Percentiles rank a stretch among this genome's conserved stretches.
Conservation (phyloP, 1,140 invertebrate species). For the Bombus sibiricus region DNA sequence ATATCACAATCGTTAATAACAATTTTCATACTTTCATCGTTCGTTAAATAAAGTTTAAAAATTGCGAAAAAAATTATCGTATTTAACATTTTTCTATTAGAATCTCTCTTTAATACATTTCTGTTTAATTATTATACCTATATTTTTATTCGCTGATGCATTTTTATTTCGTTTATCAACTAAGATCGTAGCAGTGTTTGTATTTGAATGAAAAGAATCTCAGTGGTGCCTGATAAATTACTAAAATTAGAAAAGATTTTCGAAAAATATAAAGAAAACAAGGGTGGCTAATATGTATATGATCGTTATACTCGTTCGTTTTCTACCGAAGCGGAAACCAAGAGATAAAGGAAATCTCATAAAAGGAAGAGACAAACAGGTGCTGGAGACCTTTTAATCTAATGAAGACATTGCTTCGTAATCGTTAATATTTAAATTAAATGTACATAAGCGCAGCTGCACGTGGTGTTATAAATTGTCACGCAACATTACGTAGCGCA, state of each 20-base stretch:
- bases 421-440: constrained; percentile 5
- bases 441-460: not conserved
- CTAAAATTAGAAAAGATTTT: not conserved
- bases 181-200: not conserved
- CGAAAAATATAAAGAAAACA: too few relatives aligned
- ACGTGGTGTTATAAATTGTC: not conserved
- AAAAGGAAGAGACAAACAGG: not conserved
- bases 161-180: not conserved
- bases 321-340: not conserved
- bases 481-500: not conserved
- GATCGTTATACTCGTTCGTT: not conserved
- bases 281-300: too few relatives aligned
- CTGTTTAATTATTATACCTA: not conserved
- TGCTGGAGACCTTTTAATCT: not conserved
- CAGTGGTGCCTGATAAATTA: not conserved
- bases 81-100: too few relatives aligned
- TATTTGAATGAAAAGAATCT: not conserved
- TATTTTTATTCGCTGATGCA: not conserved
- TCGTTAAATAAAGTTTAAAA: not conserved
- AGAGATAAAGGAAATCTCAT: not conserved
- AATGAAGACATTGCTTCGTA: not conserved
- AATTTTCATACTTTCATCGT: not conserved
- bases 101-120: too few relatives aligned
- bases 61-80: too few relatives aligned
- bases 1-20: not conserved